phyloP scores from a whole-genome alignment of 2,888 invertebrate species.

The Imbricaverruca yamaguchii region DNA sequence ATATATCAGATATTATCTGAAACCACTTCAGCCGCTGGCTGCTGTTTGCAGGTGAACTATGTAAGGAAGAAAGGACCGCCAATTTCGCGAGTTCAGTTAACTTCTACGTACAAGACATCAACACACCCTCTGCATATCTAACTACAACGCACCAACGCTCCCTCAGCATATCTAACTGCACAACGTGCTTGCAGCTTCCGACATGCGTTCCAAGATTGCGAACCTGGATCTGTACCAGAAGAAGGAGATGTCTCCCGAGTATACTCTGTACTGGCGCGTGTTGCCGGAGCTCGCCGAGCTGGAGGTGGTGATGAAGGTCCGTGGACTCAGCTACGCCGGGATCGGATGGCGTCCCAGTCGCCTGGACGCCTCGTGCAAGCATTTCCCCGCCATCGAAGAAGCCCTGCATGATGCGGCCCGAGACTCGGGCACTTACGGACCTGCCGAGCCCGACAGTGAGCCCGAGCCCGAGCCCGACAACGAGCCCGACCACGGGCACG shows the following conservation, averaged over 20 bases:
- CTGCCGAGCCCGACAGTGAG: background rate
- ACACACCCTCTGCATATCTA: no score
- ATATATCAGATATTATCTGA: no score
- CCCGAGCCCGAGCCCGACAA: background rate
- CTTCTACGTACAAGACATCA: no score
- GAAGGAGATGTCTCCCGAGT: conserved; percentile 62
- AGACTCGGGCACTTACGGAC: background rate
- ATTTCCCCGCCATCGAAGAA: conserved; percentile 59
- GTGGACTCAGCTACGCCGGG: conserved; percentile 77
- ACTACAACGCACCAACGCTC: no score
- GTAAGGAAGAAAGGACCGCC: no score
- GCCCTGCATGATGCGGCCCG: background rate
- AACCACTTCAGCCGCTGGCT: no score
- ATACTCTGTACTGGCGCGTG: conserved; percentile 76
- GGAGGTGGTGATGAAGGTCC: conserved; percentile 79
- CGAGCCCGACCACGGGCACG: background rate
- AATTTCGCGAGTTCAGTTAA: no score
- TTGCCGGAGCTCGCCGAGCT: conserved; percentile 73
- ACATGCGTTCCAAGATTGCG: conserved; percentile 48
- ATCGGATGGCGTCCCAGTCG: conserved; percentile 79
- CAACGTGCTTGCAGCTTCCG: background rate
- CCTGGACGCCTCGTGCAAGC: conserved; percentile 62
- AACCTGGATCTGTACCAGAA: conserved; percentile 63
- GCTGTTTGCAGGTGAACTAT: no score
- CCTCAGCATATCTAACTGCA: no score